Conservation (phyloP, 2,888 invertebrate species). For the Thereva nobilitata region DNA sequence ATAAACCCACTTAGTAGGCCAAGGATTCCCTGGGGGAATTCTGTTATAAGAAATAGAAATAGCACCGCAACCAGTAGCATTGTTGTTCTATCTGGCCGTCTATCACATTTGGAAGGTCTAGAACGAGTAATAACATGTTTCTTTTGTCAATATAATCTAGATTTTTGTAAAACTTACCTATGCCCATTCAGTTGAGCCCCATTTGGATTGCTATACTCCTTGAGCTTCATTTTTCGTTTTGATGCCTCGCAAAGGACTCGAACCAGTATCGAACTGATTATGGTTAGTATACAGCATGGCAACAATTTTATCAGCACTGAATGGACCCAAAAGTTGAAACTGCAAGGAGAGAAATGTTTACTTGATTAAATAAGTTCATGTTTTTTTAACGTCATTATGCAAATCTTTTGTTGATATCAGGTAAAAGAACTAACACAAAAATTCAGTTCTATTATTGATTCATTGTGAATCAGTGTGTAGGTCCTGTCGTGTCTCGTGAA, state of each 20-base stretch:
- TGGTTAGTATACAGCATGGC: conserved; percentile 73
- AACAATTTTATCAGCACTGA: conserved; percentile 75
- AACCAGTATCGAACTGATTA: conserved; percentile 68
- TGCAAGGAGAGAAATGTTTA: conserved; percentile 40
- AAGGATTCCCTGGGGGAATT: conserved; percentile 81
- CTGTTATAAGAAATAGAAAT: conserved; percentile 83
- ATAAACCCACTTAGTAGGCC: conserved; percentile 72
- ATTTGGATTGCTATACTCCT: conserved; percentile 65
- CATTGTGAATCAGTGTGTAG: too few relatives aligned
- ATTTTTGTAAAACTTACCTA: conserved; percentile 36
- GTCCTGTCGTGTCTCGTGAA: too few relatives aligned
- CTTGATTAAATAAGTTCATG: too few relatives aligned
- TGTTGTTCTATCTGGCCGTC: conserved; percentile 84
- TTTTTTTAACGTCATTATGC: too few relatives aligned
- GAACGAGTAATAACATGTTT: background rate
- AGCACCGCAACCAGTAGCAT: conserved; percentile 87
- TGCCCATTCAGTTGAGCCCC: conserved; percentile 51
- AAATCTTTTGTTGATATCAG: too few relatives aligned
- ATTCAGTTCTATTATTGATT: too few relatives aligned
- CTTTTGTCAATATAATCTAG: background rate
- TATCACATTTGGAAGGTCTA: conserved; percentile 64
- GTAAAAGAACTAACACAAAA: too few relatives aligned
- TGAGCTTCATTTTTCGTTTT: conserved; percentile 70
- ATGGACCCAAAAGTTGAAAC: conserved; percentile 75
- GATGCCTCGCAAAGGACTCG: conserved; percentile 75